phyloP scores from a whole-genome alignment of 2,797 vertebrate species.

The Acomys russatus region DNA sequence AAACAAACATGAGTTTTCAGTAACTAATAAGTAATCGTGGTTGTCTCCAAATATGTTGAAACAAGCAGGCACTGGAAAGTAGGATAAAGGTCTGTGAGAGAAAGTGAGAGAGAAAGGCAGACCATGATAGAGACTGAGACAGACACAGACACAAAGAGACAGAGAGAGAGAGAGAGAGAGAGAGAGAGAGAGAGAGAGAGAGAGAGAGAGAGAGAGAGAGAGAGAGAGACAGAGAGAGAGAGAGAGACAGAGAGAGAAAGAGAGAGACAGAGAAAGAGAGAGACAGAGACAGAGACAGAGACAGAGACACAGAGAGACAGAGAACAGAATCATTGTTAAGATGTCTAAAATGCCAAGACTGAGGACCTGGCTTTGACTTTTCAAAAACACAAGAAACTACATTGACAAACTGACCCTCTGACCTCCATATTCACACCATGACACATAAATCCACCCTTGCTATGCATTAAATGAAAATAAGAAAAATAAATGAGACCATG shows the following conservation, averaged over 20 bases:
- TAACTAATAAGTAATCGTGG: background rate
- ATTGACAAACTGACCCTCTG: background rate
- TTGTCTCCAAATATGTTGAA: background rate
- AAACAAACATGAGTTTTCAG: background rate
- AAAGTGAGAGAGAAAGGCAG: background rate
- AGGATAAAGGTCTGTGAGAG: background rate
- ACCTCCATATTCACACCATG: background rate
- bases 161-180: background rate
- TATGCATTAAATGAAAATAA: background rate
- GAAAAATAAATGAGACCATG: background rate
- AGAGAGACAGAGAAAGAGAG: background rate
- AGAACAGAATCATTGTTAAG: no score
- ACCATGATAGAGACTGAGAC: no score
- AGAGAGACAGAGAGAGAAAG: no score
- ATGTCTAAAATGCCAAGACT: no score
- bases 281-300: no score
- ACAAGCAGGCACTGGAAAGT: background rate
- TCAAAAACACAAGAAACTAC: background rate
- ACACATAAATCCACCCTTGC: background rate
- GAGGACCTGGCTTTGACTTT: background rate
- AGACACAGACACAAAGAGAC: background rate
- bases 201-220: background rate
- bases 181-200: background rate
- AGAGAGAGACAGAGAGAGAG: background rate
- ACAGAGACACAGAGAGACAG: background rate